These are phyloP conservation scores for Spodoptera littoralis DNA, from an alignment of 2,888 invertebrate species.

Conservation along the genomic window DNA sequence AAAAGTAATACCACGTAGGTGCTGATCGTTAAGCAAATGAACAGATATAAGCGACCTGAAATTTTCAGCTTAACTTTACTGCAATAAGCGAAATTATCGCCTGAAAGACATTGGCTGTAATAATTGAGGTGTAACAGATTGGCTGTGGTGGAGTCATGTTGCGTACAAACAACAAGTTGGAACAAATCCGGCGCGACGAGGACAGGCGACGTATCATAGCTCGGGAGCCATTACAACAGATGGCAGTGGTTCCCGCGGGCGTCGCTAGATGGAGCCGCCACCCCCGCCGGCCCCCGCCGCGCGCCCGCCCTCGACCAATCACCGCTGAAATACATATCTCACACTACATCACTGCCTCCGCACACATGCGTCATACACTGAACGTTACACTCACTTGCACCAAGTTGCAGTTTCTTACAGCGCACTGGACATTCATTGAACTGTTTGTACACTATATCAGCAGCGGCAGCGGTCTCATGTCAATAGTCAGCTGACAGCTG, in stretches of 20 bases:
- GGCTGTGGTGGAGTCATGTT: conserved; percentile 1
- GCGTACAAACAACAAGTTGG: conserved; percentile 33
- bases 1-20: no score
- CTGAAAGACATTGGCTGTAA: not conserved
- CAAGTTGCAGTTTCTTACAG: conserved; percentile 15
- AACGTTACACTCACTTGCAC: conserved; percentile 11
- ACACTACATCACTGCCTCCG: conserved; percentile 50
- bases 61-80: no score
- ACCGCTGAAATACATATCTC: conserved; percentile 63
- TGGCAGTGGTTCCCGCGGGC: conserved; percentile 36
- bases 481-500: no score
- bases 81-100: not conserved
- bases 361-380: conserved; percentile 20
- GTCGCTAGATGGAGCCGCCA: conserved; percentile 51
- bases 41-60: no score
- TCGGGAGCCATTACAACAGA: conserved; percentile 46
- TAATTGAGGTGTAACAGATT: conserved; percentile 17
- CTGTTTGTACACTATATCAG: conserved; percentile 2
- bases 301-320: conserved; percentile 46
- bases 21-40: no score
- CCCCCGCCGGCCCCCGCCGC: conserved; percentile 40
- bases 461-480: no score
- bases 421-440: conserved; percentile 1
- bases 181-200: conserved; percentile 38
- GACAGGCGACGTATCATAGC: conserved; percentile 35